Percentiles rank a stretch among this genome's conserved stretches.
Conservation (phyloP, 2,113 vertebrate genomes). For the Parotia lawesii region DNA sequence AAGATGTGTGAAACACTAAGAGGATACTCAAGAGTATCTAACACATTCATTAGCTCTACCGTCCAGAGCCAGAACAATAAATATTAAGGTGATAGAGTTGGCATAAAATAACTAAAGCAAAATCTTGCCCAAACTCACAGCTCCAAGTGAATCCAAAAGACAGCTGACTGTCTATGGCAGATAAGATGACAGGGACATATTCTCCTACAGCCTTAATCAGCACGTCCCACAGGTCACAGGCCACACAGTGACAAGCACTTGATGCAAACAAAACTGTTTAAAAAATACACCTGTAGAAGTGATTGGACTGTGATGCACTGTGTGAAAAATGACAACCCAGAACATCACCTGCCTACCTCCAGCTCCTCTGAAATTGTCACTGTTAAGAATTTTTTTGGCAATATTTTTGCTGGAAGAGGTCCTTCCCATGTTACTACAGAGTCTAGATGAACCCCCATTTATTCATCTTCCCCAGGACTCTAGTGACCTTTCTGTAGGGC, state of each 20-base stretch:
- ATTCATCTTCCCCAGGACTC: not conserved
- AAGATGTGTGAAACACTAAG: not conserved
- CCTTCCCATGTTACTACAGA: not conserved
- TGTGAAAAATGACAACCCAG: not conserved
- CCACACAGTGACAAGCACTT: not conserved
- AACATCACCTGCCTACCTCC: not conserved
- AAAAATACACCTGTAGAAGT: not conserved
- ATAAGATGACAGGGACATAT: not conserved
- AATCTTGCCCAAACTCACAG: not conserved
- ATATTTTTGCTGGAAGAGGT: not conserved
- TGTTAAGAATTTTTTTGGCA: not conserved
- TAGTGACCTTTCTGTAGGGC: slow-evolving; percentile 39
- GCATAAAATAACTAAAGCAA: not conserved
- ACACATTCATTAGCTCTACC: not conserved
- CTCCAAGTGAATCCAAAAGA: not conserved
- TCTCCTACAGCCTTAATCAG: not conserved
- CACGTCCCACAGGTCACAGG: not conserved
- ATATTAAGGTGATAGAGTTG: not conserved
- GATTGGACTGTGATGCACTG: not conserved
- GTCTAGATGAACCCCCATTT: not conserved
- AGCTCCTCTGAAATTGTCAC: not conserved
- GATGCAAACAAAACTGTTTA: not conserved
- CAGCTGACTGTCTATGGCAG: not conserved
- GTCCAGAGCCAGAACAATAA: not conserved
- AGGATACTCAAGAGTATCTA: not conserved